phyloP scores from a whole-genome alignment of 2,797 vertebrate genomes.

The Pelodytes ibericus region DNA sequence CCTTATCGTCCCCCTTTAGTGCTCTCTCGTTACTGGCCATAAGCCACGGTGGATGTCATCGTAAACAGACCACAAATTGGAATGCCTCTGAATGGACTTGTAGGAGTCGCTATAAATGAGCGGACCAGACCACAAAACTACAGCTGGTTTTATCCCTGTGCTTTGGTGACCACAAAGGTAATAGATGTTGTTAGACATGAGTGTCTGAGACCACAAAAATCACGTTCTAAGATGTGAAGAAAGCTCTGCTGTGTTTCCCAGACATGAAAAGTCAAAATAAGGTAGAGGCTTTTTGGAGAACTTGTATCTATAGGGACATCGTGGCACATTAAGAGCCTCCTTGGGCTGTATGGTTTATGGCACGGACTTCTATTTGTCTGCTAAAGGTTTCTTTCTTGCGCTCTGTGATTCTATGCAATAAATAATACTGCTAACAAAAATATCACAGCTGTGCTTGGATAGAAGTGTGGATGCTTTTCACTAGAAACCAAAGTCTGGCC shows the following conservation, averaged over 20 bases:
- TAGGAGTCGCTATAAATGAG: conserved; percentile 38
- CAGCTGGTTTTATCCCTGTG: conserved; percentile 34
- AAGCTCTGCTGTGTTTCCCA: conserved; percentile 47
- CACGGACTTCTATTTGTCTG: conserved; percentile 47
- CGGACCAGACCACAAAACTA: conserved; percentile 40
- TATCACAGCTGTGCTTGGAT: conserved; percentile 45
- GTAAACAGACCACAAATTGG: conserved; percentile 13
- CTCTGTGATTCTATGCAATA: conserved; percentile 50
- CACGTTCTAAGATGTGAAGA: conserved; percentile 49
- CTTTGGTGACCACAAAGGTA: conserved; percentile 45
- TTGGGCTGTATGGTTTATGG: conserved; percentile 37
- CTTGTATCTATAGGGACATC: conserved; percentile 38
- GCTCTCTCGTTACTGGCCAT: conserved; percentile 31
- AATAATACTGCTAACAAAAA: conserved; percentile 45
- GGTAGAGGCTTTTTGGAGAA: conserved; percentile 5
- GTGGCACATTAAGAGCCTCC: conserved; percentile 6
- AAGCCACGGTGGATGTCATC: conserved; percentile 38
- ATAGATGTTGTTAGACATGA: conserved; percentile 54
- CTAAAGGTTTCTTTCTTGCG: conserved; percentile 22
- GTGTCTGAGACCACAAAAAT: conserved; percentile 48
- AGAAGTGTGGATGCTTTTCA: conserved; percentile 28
- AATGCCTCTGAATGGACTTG: conserved; percentile 23
- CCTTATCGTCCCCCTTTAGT: conserved; percentile 1
- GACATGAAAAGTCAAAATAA: conserved; percentile 49
- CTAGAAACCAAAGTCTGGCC: conserved; percentile 20